Evolutionary conservation across 2,888 invertebrate genomes (phyloP).

Genomic region (Drosophila pseudotalamancana): DNA sequence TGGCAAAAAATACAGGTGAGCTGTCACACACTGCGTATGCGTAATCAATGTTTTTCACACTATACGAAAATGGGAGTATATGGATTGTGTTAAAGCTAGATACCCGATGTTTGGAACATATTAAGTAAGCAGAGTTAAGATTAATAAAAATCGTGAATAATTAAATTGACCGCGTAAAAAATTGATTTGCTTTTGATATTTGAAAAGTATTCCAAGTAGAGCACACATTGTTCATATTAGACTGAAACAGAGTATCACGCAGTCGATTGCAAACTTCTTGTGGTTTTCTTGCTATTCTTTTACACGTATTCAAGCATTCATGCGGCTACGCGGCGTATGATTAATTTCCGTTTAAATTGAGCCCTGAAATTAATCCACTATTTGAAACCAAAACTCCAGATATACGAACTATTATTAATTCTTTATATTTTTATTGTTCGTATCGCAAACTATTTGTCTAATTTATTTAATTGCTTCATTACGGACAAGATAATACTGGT

Average conservation of each 20-base stretch:
- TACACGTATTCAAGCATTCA: conserved; percentile 8
- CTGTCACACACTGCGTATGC: conserved; percentile 42
- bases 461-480: conserved; percentile 60
- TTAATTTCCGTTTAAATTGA: conserved; percentile 45
- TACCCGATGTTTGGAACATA: no score
- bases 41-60: conserved; percentile 33
- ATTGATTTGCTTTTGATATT: no score
- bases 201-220: no score
- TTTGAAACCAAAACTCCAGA: conserved; percentile 15
- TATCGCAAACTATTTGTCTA: conserved; percentile 37
- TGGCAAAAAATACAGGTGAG: conserved; percentile 9
- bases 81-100: no score
- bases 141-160: no score
- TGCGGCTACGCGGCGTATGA: conserved; percentile 40
- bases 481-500: conserved; percentile 16
- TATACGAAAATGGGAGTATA: no score
- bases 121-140: no score
- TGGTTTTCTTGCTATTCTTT: no score
- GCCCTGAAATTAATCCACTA: conserved; percentile 29
- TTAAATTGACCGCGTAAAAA: no score
- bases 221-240: no score
- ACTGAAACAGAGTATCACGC: no score
- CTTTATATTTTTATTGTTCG: background rate
- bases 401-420: background rate
- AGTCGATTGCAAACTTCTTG: no score